Evolutionary conservation across 2,888 invertebrate genomes (phyloP).

Genomic region (Notodonta ziczac): DNA sequence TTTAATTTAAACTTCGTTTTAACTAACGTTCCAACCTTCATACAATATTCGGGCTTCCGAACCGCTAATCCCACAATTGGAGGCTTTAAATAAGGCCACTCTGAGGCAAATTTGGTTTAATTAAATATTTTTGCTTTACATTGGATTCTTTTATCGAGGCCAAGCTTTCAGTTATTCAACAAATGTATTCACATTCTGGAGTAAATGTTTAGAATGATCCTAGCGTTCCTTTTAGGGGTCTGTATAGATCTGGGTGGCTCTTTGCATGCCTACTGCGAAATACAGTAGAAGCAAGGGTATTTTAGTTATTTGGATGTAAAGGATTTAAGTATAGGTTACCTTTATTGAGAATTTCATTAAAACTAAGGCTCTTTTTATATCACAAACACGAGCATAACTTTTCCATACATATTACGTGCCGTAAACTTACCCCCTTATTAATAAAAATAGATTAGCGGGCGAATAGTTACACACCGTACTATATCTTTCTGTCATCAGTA

Average conservation of each 20-base stretch:
- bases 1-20: conserved; percentile 18
- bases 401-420: no score
- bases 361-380: no score
- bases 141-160: not conserved
- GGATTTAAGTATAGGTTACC: no score
- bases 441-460: no score
- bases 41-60: conserved; percentile 8
- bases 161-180: not conserved
- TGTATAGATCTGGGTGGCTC: not conserved
- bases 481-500: no score
- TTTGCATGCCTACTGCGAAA: not conserved
- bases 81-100: conserved; percentile 20
- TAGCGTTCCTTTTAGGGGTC: not conserved
- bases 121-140: not conserved
- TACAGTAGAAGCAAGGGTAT: no score
- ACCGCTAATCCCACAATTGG: conserved; percentile 28
- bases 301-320: no score
- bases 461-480: no score
- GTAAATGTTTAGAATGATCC: not conserved
- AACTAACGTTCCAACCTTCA: conserved; percentile 16
- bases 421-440: no score
- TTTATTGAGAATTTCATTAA: no score
- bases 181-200: not conserved
- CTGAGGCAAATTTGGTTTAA: conserved; percentile 17
- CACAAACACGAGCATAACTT: no score